Conservation (phyloP, 2,888 invertebrate genomes). For the Psylliodes chrysocephalus region DNA sequence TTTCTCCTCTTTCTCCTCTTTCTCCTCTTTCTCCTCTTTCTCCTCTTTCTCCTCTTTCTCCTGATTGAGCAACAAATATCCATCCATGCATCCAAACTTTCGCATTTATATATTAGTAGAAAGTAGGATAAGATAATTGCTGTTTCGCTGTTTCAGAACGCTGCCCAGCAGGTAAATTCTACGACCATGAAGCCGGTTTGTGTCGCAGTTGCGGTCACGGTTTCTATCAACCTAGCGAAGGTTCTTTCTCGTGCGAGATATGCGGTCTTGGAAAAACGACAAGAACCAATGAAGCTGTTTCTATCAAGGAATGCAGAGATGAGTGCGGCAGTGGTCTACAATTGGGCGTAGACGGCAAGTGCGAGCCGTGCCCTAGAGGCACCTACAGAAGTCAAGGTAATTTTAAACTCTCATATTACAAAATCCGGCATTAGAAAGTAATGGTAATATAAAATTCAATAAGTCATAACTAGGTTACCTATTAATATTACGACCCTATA, state of each 20-base stretch:
- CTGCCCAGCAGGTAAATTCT: constrained; percentile 94
- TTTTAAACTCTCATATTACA: no score
- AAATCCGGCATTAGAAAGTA: no score
- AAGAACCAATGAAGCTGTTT: constrained; percentile 87
- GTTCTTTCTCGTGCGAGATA: constrained; percentile 87
- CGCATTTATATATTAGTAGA: no score
- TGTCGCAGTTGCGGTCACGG: constrained; percentile 95
- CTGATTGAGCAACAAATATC: no score
- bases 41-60: no score
- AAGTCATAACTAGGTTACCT: no score
- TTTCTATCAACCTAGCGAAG: constrained; percentile 91
- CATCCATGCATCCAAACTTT: no score
- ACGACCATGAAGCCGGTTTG: constrained; percentile 86
- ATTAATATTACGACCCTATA: no score
- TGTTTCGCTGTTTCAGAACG: constrained; percentile 70
- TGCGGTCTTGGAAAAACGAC: constrained; percentile 94
- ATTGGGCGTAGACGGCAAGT: constrained; percentile 86
- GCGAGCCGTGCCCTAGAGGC: constrained; percentile 89
- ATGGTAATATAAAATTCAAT: no score
- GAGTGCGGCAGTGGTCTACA: constrained; percentile 90
- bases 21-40: no score
- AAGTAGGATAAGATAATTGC: no score
- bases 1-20: no score
- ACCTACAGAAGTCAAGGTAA: constrained; percentile 71
- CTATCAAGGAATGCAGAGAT: constrained; percentile 87